Evolutionary conservation across 1,140 invertebrate genomes (phyloP).

Genomic region (Trichogramma pretiosum): DNA sequence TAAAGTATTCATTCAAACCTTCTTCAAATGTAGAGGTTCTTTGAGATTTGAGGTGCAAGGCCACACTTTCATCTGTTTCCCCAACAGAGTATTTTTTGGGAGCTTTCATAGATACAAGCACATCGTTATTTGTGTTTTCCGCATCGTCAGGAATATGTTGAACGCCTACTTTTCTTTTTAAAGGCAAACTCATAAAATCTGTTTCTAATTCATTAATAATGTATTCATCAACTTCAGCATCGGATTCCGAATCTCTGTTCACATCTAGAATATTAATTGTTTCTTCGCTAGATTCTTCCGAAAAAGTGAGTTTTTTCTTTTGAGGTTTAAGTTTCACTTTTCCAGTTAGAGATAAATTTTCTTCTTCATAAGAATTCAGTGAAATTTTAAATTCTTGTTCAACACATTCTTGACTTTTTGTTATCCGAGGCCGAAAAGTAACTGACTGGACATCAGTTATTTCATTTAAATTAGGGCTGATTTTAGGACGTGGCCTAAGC

Average conservation of each 20-base stretch:
- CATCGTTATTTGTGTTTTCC: conserved; percentile 43
- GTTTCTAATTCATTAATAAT: conserved; percentile 48
- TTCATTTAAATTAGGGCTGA: conserved; percentile 55
- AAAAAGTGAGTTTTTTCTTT: conserved; percentile 57
- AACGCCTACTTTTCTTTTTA: conserved; percentile 37
- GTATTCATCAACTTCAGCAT: conserved; percentile 54
- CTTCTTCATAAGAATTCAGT: conserved; percentile 72
- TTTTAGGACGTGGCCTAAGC: conserved; percentile 54
- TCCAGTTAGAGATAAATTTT: conserved; percentile 75
- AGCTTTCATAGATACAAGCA: conserved; percentile 45
- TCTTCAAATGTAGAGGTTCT: conserved; percentile 50
- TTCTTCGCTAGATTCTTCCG: conserved; percentile 62
- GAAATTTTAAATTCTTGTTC: conserved; percentile 80
- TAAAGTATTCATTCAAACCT: conserved; percentile 44
- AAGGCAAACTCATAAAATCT: conserved; percentile 44
- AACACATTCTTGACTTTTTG: conserved; percentile 70
- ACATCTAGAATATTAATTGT: conserved; percentile 63
- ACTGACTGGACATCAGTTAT: conserved; percentile 63
- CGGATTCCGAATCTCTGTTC: conserved; percentile 55
- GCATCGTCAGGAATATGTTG: conserved; percentile 37
- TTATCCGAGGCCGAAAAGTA: conserved; percentile 61
- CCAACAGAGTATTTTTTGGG: conserved; percentile 42
- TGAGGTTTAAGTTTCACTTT: conserved; percentile 69
- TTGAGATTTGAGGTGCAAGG: conserved; percentile 44
- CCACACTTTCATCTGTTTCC: conserved; percentile 51